Percentiles rank a stretch among this genome's conserved stretches.
Evolutionary conservation across 2,888 invertebrate species (phyloP).

Genomic region (Agrochola circellaris): DNA sequence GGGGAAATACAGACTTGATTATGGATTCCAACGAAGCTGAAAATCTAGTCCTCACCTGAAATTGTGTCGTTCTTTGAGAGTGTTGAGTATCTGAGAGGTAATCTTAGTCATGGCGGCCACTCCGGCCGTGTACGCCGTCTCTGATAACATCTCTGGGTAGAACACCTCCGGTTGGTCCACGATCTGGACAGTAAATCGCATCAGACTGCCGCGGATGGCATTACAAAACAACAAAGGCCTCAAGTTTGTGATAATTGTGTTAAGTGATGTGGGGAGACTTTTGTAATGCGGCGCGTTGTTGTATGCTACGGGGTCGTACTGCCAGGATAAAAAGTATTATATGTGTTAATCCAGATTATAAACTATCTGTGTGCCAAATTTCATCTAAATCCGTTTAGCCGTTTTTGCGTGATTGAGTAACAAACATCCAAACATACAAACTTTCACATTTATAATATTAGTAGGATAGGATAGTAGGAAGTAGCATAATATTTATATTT

Average conservation of each 20-base stretch:
- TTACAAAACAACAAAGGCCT: no score
- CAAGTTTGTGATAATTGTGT: not conserved
- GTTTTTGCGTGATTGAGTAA: no score
- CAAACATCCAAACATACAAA: no score
- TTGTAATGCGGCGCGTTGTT: no score
- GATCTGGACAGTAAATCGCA: conserved; percentile 66
- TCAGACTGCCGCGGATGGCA: not conserved
- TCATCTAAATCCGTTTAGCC: not conserved
- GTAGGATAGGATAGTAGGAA: no score
- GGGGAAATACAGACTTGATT: not conserved
- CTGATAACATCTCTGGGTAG: conserved; percentile 76
- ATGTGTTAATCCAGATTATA: not conserved
- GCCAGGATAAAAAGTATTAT: not conserved
- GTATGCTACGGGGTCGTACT: no score
- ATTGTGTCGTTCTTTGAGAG: conserved; percentile 81
- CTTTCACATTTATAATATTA: no score
- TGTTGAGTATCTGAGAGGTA: conserved; percentile 77
- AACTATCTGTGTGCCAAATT: not conserved
- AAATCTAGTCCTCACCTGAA: conserved; percentile 75
- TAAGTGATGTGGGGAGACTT: not conserved
- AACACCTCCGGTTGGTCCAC: conserved; percentile 76
- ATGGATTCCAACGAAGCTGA: not conserved
- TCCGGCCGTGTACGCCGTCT: conserved; percentile 76
- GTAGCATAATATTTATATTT: no score
- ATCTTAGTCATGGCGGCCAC: conserved; percentile 85